Evolutionary conservation across 2,888 invertebrate genomes (phyloP).

Genomic region (Meghimatium bilineatum): DNA sequence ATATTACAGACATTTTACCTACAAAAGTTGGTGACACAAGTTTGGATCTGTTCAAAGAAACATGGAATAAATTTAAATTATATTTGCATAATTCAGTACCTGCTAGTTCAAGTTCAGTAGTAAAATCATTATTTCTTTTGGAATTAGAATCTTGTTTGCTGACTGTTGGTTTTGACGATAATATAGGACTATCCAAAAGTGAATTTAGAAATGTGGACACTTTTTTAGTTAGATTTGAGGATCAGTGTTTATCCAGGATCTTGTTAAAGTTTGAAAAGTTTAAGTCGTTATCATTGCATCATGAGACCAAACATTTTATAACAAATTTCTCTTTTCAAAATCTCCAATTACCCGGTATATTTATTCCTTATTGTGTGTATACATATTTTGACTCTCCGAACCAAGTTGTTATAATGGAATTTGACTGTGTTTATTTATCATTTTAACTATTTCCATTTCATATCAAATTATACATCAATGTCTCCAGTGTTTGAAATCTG

Average conservation of each 20-base stretch:
- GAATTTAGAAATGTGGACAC: slow-evolving; percentile 11
- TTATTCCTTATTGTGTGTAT: too few species aligned
- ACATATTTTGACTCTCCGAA: too few species aligned
- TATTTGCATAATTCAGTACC: background rate
- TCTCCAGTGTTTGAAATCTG: too few species aligned
- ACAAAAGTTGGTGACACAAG: background rate
- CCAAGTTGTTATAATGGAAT: too few species aligned
- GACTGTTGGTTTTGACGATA: background rate
- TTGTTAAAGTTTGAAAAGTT: slow-evolving; percentile 26
- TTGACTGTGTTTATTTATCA: too few species aligned
- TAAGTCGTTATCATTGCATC: background rate
- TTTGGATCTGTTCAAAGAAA: background rate
- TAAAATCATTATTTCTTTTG: slow-evolving; percentile 5
- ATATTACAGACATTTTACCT: background rate
- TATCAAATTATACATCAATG: too few species aligned
- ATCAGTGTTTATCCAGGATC: slow-evolving; percentile 13
- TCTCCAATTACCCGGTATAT: too few species aligned
- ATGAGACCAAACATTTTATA: too few species aligned
- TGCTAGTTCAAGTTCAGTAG: background rate
- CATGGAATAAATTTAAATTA: slow-evolving; percentile 17
- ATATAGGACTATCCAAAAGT: background rate
- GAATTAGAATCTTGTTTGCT: background rate
- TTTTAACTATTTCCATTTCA: too few species aligned
- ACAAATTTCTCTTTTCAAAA: too few species aligned
- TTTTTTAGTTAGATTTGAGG: slow-evolving; percentile 20